Base-by-base conservation (phyloP, 2,797 vertebrate genomes). In the Anableps anableps region DNA sequence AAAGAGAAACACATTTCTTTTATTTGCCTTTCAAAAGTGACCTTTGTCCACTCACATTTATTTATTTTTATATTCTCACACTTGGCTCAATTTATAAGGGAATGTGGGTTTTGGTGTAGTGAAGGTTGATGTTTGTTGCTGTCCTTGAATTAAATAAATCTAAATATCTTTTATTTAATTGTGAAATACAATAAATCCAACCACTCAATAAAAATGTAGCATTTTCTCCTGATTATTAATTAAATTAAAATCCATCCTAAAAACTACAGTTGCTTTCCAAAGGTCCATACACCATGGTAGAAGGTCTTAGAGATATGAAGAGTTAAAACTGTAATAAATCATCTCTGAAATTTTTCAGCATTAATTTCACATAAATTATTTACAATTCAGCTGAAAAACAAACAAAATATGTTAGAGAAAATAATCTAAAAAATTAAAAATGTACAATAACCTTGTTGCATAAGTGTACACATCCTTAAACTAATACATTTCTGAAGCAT, bases 21-120 rank as follows among this genome's bases (percentile, higher is more conserved):
- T 90, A 36, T 62, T 29, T 83, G 84, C 85, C 82, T 87, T 90
- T 92, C 76, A 91, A 79, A 91, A 79, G 81, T 88, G 88, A 92
- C 92, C 91, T 92, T 71, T 84, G 82, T 82, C 64, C 78, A 68
- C 82, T 88, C 82, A 78, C 62, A 88, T 85, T 88, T 86, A 78
- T 73, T 83, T 77, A 82, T 86, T 84, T 87, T 91, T n/a, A 55
- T 90, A 85, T 92, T 86, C 82, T 84, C 89, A 87, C 71, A 84
- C 76, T 81, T 72, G 48, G 77, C 82, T 80, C 84, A 26, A 77
- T 72, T 83, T n/a, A 17, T 86, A 77, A 85, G 53, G 64, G 73
- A 86, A 86, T 92, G 83, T 80, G 43, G 17, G 36, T 75, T 83
- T 91, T 84, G 80, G 58, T 80, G 83, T 70, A 88, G 85, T 81